Evolutionary conservation across 1,140 invertebrate species (phyloP).

Genomic region (Drosophila repletoides): DNA sequence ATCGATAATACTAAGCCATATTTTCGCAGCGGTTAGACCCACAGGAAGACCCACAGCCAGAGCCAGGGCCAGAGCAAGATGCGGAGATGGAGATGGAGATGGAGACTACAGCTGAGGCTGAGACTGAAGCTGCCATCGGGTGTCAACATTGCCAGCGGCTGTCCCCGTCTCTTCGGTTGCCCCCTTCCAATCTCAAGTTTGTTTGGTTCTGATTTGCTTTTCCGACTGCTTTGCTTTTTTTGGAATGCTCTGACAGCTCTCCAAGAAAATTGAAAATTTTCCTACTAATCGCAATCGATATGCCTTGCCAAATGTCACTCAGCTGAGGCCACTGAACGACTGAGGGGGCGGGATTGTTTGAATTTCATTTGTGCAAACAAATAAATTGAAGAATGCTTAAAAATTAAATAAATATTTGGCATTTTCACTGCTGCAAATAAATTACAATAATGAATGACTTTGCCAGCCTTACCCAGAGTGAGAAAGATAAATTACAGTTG

Average conservation of each 20-base stretch:
- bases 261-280: slow-evolving; percentile 75
- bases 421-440: slow-evolving; percentile 77
- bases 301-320: slow-evolving; percentile 78
- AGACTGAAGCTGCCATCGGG: slow-evolving; percentile 54
- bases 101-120: slow-evolving; percentile 2
- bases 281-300: slow-evolving; percentile 79
- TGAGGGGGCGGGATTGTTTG: slow-evolving; percentile 28
- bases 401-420: slow-evolving; percentile 81
- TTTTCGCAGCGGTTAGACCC: slow-evolving; percentile 70
- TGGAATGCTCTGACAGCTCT: slow-evolving; percentile 55
- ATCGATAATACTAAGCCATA: slow-evolving; percentile 72
- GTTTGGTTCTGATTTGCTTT: slow-evolving; percentile 34
- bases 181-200: slow-evolving; percentile 30
- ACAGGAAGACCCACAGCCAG: slow-evolving; percentile 36
- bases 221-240: slow-evolving; percentile 26
- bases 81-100: background rate
- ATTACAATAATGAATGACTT: slow-evolving; percentile 80
- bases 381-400: slow-evolving; percentile 79
- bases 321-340: background rate
- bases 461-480: slow-evolving; percentile 23
- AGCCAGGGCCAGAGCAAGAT: background rate
- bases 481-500: slow-evolving; percentile 71
- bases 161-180: background rate
- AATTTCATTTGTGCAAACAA: slow-evolving; percentile 65
- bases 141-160: slow-evolving; percentile 67